Evolutionary conservation across 1,140 invertebrate species (phyloP), one percentile per base, ranked within the genome.

Genomic region (Manduca sexta): DNA sequence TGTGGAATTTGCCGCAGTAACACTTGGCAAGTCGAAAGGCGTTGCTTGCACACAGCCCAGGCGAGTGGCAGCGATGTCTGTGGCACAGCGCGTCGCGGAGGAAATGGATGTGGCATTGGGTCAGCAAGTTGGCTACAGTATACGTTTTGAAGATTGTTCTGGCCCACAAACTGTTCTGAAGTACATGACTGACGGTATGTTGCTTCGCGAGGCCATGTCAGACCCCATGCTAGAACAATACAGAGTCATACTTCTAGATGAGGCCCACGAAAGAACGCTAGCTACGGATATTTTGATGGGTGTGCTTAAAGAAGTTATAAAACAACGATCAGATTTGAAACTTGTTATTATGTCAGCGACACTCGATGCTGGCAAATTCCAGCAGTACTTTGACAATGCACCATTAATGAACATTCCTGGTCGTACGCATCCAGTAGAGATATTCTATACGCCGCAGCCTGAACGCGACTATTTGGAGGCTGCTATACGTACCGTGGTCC

Each of bases 181-280:
- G 73, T 99, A 99, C 77, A 98, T 99, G 95, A 99, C 98, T 8
- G 98, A 99, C 77, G 98, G 98, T 97, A 99, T 99, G 98, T 91
- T 99, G 73, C 87, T 99, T 15, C 88, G 98, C 48, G 98, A 99
- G 88, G 98, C 96, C 0, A 99, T 99, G 98, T 98, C 97, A 3
- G 98, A 99, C 87, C 98, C 98, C 0, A 94, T 99, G 91, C 82
- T 99, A 12, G 97, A 99, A 68, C 92, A 93, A 41, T 99, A 99
- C 86, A 95, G 97, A 77, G 94, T 96, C 1, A 96, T 99, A 48
- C 84, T 99, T 29, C 91, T 99, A 17, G 98, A 99, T 75, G 98
- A 99, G 84, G 98, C 98, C 78, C 98, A 99, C 81, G 98, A 99
- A 89, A 91, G 81, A 35, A 99, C 98, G 0, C 86, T 99, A 16